A percentile compares a stretch with the other conserved stretches of the same genome.
These are phyloP conservation scores for Luperina nickerlii DNA, from an alignment of 2,888 invertebrate species.

Conservation along the genomic window DNA sequence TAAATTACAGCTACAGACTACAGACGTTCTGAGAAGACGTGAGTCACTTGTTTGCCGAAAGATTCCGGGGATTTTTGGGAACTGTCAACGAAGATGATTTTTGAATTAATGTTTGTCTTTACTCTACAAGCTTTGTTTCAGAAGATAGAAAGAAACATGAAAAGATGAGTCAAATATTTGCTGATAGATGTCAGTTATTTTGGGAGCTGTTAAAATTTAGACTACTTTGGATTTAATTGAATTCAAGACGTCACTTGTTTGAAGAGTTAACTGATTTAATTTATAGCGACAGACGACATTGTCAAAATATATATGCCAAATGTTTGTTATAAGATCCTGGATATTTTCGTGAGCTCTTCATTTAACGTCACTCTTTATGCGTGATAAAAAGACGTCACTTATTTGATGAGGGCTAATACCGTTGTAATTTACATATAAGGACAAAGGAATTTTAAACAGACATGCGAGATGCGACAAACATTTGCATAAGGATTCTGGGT, in stretches of 20 bases:
- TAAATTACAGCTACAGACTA: slow-evolving; percentile 36
- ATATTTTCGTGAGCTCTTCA: slow-evolving; percentile 4
- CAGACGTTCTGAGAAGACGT: slow-evolving; percentile 39
- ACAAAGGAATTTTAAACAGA: slow-evolving; percentile 53
- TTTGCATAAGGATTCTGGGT: slow-evolving; percentile 19
- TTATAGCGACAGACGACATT: slow-evolving; percentile 12
- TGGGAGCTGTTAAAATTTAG: neutral
- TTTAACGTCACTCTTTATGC: neutral
- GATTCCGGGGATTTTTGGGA: slow-evolving; percentile 25
- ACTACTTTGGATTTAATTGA: slow-evolving; percentile 1
- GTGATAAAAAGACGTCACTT: slow-evolving; percentile 24
- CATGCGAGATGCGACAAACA: slow-evolving; percentile 36
- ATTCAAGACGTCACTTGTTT: slow-evolving; percentile 4
- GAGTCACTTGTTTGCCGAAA: slow-evolving; percentile 47
- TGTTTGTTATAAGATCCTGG: slow-evolving; percentile 14
- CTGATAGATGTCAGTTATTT: slow-evolving; percentile 17
- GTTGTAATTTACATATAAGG: slow-evolving; percentile 34
- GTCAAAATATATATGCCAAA: slow-evolving; percentile 1
- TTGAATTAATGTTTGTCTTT: slow-evolving; percentile 12
- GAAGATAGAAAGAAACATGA: neutral
- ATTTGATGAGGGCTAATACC: slow-evolving; percentile 42
- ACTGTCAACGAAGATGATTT: neutral
- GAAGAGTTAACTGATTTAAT: neutral
- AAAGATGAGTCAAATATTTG: slow-evolving; percentile 3
- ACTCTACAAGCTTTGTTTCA: neutral